phyloP scores from a whole-genome alignment of 2,113 vertebrate genomes.

The Corythoichthys haematopterus region DNA sequence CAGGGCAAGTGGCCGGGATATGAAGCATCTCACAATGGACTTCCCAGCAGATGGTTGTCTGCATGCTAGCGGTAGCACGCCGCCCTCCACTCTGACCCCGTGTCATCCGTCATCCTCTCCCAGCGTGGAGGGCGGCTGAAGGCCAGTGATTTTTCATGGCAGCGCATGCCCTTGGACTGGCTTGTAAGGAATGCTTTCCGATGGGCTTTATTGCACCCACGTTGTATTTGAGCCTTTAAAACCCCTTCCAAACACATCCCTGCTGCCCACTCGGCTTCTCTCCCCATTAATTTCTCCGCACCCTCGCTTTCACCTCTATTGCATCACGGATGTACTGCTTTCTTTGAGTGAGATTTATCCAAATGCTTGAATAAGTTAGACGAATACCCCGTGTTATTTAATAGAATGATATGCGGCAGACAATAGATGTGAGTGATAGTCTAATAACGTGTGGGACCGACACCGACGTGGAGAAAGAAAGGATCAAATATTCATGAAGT shows the following conservation, averaged over 20 bases:
- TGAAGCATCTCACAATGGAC: constrained; percentile 20
- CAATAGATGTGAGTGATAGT: constrained; percentile 25
- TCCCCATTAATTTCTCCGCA: constrained; percentile 7
- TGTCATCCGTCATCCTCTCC: constrained; percentile 35
- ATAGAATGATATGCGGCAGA: constrained; percentile 10
- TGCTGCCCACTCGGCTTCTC: neutral
- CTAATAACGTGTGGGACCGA: constrained; percentile 20
- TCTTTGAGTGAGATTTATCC: constrained; percentile 8
- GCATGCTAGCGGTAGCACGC: constrained; percentile 17
- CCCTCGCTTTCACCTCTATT: constrained; percentile 16
- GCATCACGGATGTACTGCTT: constrained; percentile 22
- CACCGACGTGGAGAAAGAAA: constrained; percentile 13
- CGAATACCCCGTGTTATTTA: constrained; percentile 9
- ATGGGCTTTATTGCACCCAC: constrained; percentile 10
- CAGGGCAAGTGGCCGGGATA: neutral
- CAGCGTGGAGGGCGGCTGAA: constrained; percentile 35
- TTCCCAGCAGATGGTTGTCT: constrained; percentile 58
- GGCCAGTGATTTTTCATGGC: constrained; percentile 32
- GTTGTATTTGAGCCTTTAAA: neutral
- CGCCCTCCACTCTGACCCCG: constrained; percentile 48
- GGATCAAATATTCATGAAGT: constrained; percentile 59
- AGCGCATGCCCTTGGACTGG: constrained; percentile 30
- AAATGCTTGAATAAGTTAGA: constrained; percentile 5
- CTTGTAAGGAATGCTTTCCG: constrained; percentile 13
- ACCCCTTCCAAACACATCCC: constrained; percentile 1